phyloP scores from a whole-genome alignment of 2,797 vertebrate genomes.

The Sebastes steindachneri region DNA sequence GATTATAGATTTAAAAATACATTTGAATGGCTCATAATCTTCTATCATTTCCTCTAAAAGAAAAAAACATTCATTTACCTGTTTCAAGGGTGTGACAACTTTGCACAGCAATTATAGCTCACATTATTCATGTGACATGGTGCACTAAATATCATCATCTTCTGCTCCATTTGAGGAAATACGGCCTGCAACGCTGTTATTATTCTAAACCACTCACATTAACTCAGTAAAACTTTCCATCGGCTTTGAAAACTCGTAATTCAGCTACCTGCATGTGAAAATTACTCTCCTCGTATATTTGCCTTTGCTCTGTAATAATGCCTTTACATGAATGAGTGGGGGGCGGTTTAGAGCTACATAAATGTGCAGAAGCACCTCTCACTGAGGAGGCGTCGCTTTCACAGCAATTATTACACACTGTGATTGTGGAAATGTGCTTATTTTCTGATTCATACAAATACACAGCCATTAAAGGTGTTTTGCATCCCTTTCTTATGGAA shows the following conservation, averaged over 20 bases:
- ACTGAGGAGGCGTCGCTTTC: slow-evolving; percentile 28
- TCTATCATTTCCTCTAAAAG: slow-evolving; percentile 37
- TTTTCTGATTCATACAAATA: slow-evolving; percentile 41
- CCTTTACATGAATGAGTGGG: slow-evolving; percentile 42
- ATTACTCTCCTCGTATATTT: slow-evolving; percentile 36
- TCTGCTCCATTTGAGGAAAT: slow-evolving; percentile 58
- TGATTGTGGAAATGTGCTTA: slow-evolving; percentile 55
- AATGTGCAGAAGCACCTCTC: slow-evolving; percentile 36
- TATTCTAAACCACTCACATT: slow-evolving; percentile 67
- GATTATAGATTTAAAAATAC: slow-evolving; percentile 36
- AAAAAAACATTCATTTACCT: slow-evolving; percentile 36
- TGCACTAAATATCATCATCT: slow-evolving; percentile 52
- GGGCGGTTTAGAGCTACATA: slow-evolving; percentile 10
- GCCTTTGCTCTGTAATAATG: slow-evolving; percentile 61
- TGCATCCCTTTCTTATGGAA: slow-evolving; percentile 18
- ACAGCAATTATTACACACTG: slow-evolving; percentile 53
- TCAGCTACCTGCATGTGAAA: slow-evolving; percentile 60
- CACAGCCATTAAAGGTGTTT: slow-evolving; percentile 20
- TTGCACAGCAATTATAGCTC: slow-evolving; percentile 48
- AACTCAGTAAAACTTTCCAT: slow-evolving; percentile 57
- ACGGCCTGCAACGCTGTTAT: slow-evolving; percentile 56
- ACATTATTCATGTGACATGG: slow-evolving; percentile 39
- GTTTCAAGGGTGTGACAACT: slow-evolving; percentile 51
- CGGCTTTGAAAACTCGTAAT: slow-evolving; percentile 56
- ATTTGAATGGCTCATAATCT: slow-evolving; percentile 21